Conservation (phyloP, 2,113 vertebrate species). For the Coptodon rendalli region DNA sequence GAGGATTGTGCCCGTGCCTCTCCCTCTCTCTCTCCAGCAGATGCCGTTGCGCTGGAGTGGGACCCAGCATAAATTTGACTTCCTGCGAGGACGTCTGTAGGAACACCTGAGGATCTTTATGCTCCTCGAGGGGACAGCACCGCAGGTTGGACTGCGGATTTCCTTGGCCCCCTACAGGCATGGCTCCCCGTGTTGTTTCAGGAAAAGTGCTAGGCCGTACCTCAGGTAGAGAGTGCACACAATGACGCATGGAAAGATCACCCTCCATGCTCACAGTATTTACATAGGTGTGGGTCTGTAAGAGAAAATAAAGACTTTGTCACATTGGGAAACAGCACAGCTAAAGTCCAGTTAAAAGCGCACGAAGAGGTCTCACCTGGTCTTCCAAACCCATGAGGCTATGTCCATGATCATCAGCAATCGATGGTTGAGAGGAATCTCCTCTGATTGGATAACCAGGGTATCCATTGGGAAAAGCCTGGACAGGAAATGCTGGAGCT, state of each 20-base stretch:
- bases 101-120: slow-evolving; percentile 86
- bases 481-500: slow-evolving; percentile 86
- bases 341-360: background rate
- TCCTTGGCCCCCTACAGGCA: slow-evolving; percentile 55
- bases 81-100: slow-evolving; percentile 84
- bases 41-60: slow-evolving; percentile 79
- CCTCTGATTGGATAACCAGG: slow-evolving; percentile 83
- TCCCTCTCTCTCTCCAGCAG: slow-evolving; percentile 74
- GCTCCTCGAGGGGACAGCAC: slow-evolving; percentile 81
- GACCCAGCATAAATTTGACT: slow-evolving; percentile 92
- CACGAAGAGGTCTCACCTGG: slow-evolving; percentile 74
- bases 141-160: slow-evolving; percentile 66
- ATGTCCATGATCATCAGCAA: slow-evolving; percentile 87
- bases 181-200: slow-evolving; percentile 63
- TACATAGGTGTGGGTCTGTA: slow-evolving; percentile 95
- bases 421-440: slow-evolving; percentile 82
- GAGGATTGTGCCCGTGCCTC: slow-evolving; percentile 59
- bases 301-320: background rate
- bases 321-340: background rate
- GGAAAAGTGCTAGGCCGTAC: slow-evolving; percentile 77
- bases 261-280: slow-evolving; percentile 88
- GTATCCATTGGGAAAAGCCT: slow-evolving; percentile 91
- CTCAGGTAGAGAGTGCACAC: slow-evolving; percentile 89
- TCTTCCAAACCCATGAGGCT: slow-evolving; percentile 88
- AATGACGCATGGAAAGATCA: slow-evolving; percentile 83